A percentile compares a stretch with the other conserved stretches of the same genome.
Conservation (phyloP, 2,113 vertebrate species). For the Geococcyx californianus region DNA sequence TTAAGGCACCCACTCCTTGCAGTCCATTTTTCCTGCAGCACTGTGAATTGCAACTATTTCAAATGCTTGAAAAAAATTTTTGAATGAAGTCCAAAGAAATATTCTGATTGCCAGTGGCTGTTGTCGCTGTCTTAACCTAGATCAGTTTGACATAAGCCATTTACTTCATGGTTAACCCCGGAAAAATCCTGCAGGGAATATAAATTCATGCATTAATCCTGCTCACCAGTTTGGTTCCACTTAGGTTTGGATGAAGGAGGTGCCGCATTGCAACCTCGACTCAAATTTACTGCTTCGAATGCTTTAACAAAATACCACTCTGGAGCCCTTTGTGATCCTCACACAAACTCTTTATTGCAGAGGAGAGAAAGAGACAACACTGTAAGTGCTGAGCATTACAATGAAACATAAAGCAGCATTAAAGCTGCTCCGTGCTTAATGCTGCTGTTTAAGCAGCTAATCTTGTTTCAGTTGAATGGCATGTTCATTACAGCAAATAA, state of each 20-base stretch:
- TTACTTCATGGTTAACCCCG: constrained; percentile 18
- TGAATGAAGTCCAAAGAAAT: not conserved
- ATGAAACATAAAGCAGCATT: constrained; percentile 27
- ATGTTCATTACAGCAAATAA: constrained; percentile 58
- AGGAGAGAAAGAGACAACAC: constrained; percentile 8
- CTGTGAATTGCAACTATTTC: not conserved
- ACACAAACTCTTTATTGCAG: not conserved
- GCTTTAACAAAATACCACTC: not conserved
- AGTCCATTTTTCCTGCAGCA: not conserved
- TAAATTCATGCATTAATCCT: constrained; percentile 17
- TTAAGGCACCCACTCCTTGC: not conserved
- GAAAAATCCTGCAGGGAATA: constrained; percentile 48
- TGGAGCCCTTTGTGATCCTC: not conserved
- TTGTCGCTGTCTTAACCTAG: constrained; percentile 19
- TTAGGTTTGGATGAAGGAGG: not conserved
- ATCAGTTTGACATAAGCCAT: constrained; percentile 62
- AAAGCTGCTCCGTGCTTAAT: constrained; percentile 2
- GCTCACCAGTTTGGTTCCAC: not conserved
- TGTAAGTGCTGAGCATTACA: not conserved
- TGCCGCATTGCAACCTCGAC: accelerated
- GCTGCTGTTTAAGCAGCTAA: constrained; percentile 40
- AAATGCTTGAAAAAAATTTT: not conserved
- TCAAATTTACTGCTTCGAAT: not conserved
- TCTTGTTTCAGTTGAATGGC: constrained; percentile 46
- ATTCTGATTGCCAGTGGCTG: not conserved